These are phyloP conservation scores for human (Homo sapiens) DNA, from an alignment of 2,113 vertebrate genomes.

Conservation along the genomic window GRCh38 chr7:150335501-150336000, in stretches of 20 bases:
- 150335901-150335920: background rate
- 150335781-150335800: background rate
- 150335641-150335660: too few relatives aligned
- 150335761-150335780: background rate
- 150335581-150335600: background rate
- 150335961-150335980: fast-evolving
- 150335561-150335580: background rate
- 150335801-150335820: fast-evolving
- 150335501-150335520: background rate
- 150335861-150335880: background rate
- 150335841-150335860: background rate
- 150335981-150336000: background rate
- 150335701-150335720: background rate
- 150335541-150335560: background rate
- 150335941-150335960: background rate
- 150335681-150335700: background rate
- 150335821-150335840: background rate
- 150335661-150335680: background rate
- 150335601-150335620: background rate
- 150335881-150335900: background rate
- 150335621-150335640: fast-evolving
- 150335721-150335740: background rate
- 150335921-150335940: background rate
- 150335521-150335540: background rate
- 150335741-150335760: background rate